phyloP scores from a whole-genome alignment of 1,140 invertebrate species.

The Lutraria rhynchaena region DNA sequence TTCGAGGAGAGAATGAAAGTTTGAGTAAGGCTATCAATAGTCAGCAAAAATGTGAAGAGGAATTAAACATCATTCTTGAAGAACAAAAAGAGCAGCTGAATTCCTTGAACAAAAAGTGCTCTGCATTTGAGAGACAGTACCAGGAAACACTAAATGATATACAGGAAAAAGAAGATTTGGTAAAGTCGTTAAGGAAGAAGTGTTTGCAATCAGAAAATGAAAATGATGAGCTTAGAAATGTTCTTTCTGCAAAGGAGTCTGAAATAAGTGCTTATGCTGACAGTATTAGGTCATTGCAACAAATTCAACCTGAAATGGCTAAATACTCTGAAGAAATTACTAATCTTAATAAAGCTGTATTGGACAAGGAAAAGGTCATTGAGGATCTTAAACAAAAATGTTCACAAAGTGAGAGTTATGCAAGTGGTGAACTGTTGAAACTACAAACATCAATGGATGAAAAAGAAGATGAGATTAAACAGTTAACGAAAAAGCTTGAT shows the following conservation, averaged over 20 bases:
- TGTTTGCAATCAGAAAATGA: conserved; percentile 30
- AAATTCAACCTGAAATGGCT: conserved; percentile 8
- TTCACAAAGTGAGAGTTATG: conserved; percentile 1
- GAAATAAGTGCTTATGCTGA: conserved; percentile 5
- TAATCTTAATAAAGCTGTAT: not conserved
- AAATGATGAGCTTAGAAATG: conserved; percentile 9
- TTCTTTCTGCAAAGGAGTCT: conserved; percentile 21
- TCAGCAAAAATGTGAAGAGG: not conserved
- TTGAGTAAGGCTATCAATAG: conserved; percentile 1
- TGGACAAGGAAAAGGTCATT: conserved; percentile 23
- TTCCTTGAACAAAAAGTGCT: conserved; percentile 9
- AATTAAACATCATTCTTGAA: conserved; percentile 7
- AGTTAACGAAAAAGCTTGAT: conserved; percentile 8
- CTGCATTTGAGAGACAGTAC: conserved; percentile 36
- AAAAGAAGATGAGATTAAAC: conserved; percentile 9
- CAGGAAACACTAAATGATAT: conserved; percentile 10
- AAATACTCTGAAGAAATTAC: conserved; percentile 10
- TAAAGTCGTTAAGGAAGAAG: conserved; percentile 42
- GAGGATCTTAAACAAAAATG: not conserved
- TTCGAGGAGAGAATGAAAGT: not conserved
- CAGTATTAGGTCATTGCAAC: not conserved
- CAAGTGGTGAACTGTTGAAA: not conserved
- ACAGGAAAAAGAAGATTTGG: conserved; percentile 24
- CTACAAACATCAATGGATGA: not conserved
- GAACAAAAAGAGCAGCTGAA: conserved; percentile 4